These are phyloP conservation scores for Lasioglossum baleicum DNA, from an alignment of 1,140 invertebrate genomes.

Conservation along the genomic window DNA sequence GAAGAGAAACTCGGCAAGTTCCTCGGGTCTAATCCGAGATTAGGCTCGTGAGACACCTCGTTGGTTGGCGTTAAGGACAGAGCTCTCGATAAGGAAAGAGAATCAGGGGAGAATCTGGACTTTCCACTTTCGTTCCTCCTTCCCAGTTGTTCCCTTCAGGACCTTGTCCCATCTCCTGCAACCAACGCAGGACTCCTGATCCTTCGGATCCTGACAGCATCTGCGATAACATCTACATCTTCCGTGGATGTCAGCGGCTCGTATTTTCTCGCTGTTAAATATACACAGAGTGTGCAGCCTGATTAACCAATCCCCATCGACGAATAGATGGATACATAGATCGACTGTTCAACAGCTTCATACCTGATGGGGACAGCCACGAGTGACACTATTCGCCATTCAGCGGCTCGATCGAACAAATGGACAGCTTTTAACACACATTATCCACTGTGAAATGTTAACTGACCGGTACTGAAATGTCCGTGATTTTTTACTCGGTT, in stretches of 20 bases:
- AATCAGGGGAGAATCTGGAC: not conserved
- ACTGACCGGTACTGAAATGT: too few species aligned
- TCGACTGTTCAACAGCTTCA: not conserved
- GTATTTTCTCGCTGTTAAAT: conserved; percentile 47
- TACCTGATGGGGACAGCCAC: too few species aligned
- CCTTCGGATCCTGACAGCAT: conserved; percentile 66
- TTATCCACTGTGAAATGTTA: too few species aligned
- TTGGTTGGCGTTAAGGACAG: not conserved
- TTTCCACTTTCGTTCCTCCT: not conserved
- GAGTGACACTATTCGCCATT: not conserved
- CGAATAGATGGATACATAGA: not conserved
- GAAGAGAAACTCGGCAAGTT: too few species aligned
- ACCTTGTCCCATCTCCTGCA: conserved; percentile 17
- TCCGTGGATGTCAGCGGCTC: conserved; percentile 72
- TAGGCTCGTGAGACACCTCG: not conserved
- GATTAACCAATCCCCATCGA: not conserved
- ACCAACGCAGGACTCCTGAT: conserved; percentile 36
- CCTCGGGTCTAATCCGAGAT: not conserved
- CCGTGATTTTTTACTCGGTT: too few species aligned
- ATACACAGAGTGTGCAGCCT: conserved; percentile 57
- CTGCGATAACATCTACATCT: conserved; percentile 65
- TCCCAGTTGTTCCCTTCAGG: not conserved
- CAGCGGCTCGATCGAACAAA: not conserved
- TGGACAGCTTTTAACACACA: too few species aligned
- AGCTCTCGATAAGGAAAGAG: not conserved